Percentiles rank a stretch among this genome's conserved stretches.
These are phyloP conservation scores for Saimiri boliviensis DNA, from an alignment of 2,113 vertebrate species.

Conservation along the genomic window DNA sequence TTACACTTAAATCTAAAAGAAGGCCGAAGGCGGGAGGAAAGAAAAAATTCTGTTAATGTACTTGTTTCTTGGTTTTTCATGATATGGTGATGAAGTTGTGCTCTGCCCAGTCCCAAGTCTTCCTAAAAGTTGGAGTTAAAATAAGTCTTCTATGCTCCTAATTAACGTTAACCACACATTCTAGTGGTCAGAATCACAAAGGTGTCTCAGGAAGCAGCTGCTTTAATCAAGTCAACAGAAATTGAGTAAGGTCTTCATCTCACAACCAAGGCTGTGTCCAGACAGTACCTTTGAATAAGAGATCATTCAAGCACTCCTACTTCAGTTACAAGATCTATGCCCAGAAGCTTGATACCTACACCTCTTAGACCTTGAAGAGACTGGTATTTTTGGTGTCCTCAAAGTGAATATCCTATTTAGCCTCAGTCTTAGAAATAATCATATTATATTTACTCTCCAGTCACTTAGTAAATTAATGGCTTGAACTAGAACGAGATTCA, in stretches of 20 bases:
- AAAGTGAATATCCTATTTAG: neutral
- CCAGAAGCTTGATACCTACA: neutral
- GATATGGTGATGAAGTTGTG: neutral
- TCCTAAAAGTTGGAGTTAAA: neutral
- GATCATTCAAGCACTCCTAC: neutral
- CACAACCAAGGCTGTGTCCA: neutral
- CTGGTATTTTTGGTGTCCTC: neutral
- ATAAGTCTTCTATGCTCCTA: neutral
- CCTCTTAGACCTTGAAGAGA: neutral
- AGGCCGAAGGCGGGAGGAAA: neutral
- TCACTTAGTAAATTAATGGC: neutral
- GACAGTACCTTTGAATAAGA: neutral
- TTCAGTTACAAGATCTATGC: neutral
- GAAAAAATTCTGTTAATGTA: neutral
- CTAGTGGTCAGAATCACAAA: neutral
- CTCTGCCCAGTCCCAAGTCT: neutral
- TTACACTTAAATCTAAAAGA: constrained; percentile 19
- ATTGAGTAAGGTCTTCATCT: neutral
- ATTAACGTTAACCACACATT: neutral
- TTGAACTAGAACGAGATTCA: neutral
- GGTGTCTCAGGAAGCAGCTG: neutral
- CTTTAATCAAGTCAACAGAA: neutral
- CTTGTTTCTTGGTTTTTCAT: neutral
- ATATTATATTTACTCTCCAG: neutral
- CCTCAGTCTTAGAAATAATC: neutral